Base-by-base conservation (phyloP, 2,888 invertebrate genomes). In the Bellardia pandia region DNA sequence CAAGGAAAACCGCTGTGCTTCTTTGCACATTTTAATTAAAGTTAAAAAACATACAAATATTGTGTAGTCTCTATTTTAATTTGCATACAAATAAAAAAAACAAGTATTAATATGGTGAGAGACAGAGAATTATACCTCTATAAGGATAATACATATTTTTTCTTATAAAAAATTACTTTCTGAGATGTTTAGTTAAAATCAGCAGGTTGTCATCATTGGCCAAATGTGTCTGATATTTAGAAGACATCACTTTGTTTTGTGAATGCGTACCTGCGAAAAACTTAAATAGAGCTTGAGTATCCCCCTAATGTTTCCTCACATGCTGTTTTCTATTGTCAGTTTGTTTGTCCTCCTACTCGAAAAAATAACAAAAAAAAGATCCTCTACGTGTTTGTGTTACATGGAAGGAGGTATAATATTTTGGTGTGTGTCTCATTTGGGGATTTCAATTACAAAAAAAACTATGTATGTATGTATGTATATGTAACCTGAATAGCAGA, bases 1-100 rank as follows among this genome's bases (percentile, higher is more conserved):
- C 30, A 56, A 76, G 71, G 62, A 76, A 76, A 64, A 76, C 45
- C 48, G n/a, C 45, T 45, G 68, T 51, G 51, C 60, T 86, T 60
- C 72, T 86, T 82, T 42, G 78, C 82, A 69, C 82, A 78, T 86
- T 82, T 86, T 86, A 86, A 86, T 86, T 86, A 78, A 86, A 86
- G 66, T 86, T 68, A 45, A 66, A 37, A 23, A 16, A 58, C 9
- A 30, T 11, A 51, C 58, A 77, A 60, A 62, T 6, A 40, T 4
- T 58, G 58, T 14, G 6, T 13, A 51, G 5, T 51, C 14, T 62
- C 53, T 51, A 14, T 23, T 48, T 56, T 30, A 71, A 71, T 64
- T 53, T 69, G 62, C 69, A 76, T 60, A 56, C 42, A 71, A 72
- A 48, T 14, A 72, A 62, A 66, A 51, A 45, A 76, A 60, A 23